A percentile compares a stretch with the other conserved stretches of the same genome.
Evolutionary conservation across 2,113 vertebrate species (phyloP).

Genomic region (Indicator maculatus): DNA sequence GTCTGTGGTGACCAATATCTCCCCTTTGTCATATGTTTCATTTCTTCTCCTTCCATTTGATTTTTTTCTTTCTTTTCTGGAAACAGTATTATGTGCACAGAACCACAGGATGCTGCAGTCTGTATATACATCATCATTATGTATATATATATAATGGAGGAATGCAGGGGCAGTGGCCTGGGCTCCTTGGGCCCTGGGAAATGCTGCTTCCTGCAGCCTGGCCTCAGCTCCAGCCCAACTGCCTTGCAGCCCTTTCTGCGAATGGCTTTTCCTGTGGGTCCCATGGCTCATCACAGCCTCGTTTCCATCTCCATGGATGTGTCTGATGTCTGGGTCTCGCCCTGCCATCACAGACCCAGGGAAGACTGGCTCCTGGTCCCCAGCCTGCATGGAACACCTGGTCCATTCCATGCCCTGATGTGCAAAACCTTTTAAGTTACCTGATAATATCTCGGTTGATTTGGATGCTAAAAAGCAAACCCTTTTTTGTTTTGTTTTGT

Average conservation of each 20-base stretch:
- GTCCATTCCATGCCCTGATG: background rate
- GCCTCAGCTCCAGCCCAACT: fast-evolving
- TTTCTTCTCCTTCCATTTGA: background rate
- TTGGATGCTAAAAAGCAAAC: background rate
- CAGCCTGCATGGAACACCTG: background rate
- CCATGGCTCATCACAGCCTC: no score
- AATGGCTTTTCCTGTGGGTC: no score
- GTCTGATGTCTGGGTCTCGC: fast-evolving
- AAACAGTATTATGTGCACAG: background rate
- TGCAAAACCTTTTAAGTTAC: background rate
- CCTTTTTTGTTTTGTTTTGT: no score
- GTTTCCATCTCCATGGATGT: background rate
- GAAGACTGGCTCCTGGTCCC: fast-evolving
- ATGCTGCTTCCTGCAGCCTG: background rate
- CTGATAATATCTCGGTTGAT: background rate
- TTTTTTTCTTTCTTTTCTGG: background rate
- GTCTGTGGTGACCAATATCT: fast-evolving
- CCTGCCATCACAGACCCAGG: background rate
- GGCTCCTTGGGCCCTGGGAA: no score
- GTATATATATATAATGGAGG: fast-evolving
- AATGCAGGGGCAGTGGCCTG: fast-evolving
- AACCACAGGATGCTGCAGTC: no score
- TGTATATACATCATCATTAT: fast-evolving
- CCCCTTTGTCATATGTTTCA: background rate
- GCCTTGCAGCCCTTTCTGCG: background rate